These are phyloP conservation scores for Herminia tarsipennalis DNA, from an alignment of 2,888 invertebrate genomes.

Conservation along the genomic window DNA sequence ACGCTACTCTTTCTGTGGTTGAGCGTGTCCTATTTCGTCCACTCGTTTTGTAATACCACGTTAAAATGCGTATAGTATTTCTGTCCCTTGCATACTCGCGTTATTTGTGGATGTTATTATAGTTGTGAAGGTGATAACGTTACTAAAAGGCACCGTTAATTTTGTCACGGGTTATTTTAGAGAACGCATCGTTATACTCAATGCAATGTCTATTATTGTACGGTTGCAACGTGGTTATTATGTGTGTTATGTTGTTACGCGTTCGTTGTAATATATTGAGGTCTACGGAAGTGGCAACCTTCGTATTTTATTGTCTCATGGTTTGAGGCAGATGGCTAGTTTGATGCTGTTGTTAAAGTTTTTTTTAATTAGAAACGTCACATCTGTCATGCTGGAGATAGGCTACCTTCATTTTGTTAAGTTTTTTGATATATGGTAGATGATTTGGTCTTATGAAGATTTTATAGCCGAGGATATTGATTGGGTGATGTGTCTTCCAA, in stretches of 20 bases:
- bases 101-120: constrained; percentile 77
- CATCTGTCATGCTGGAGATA: too few relatives aligned
- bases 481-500: too few relatives aligned
- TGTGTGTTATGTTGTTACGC: constrained; percentile 31
- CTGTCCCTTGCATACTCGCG: constrained; percentile 63
- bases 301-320: constrained; percentile 10
- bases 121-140: constrained; percentile 78
- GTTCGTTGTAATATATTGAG: constrained; percentile 34
- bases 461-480: too few relatives aligned
- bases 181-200: constrained; percentile 66
- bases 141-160: constrained; percentile 69
- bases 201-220: constrained; percentile 61
- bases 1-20: constrained; percentile 43
- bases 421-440: too few relatives aligned
- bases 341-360: neutral
- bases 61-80: constrained; percentile 68
- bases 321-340: neutral
- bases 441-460: too few relatives aligned
- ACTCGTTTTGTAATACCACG: constrained; percentile 58
- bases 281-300: constrained; percentile 29
- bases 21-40: constrained; percentile 57
- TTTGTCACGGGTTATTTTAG: constrained; percentile 76
- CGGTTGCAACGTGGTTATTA: constrained; percentile 32
- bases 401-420: too few relatives aligned
- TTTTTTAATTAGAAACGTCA: too few relatives aligned